These are phyloP conservation scores for Eledona agricola DNA, from an alignment of 2,888 invertebrate genomes.

Conservation along the genomic window DNA sequence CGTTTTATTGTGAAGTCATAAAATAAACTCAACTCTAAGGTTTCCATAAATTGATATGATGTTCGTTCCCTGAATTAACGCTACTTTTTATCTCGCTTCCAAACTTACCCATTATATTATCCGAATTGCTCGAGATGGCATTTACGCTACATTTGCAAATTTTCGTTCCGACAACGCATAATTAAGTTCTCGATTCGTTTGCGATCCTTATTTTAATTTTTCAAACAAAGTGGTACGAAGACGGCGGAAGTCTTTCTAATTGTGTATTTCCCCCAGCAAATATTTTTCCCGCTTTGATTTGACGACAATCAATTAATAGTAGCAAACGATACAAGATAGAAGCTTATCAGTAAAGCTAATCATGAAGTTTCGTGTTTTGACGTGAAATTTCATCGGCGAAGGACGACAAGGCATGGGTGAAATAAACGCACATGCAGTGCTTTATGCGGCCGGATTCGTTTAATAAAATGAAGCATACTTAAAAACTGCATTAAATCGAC, in stretches of 20 bases:
- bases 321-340: too few relatives aligned
- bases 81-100: slow-evolving; percentile 30
- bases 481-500: slow-evolving; percentile 55
- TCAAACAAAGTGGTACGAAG: slow-evolving; percentile 3
- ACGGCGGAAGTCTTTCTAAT: not conserved
- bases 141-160: slow-evolving; percentile 36
- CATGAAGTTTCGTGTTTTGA: too few relatives aligned
- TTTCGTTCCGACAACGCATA: slow-evolving; percentile 31
- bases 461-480: slow-evolving; percentile 55
- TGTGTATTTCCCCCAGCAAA: not conserved
- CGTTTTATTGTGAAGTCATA: slow-evolving; percentile 37
- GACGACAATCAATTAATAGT: too few relatives aligned
- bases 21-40: slow-evolving; percentile 29
- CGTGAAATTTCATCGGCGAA: too few relatives aligned
- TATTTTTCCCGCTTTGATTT: too few relatives aligned
- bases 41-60: slow-evolving; percentile 36
- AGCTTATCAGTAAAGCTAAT: too few relatives aligned
- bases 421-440: not conserved
- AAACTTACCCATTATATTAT: slow-evolving; percentile 34
- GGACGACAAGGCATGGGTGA: too few relatives aligned
- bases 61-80: slow-evolving; percentile 34
- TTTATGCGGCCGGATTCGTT: slow-evolving; percentile 30
- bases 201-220: slow-evolving; percentile 29
- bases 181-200: slow-evolving; percentile 34
- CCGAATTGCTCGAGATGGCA: slow-evolving; percentile 30